phyloP scores from a whole-genome alignment of 2,113 vertebrate genomes.

The Prietella phreatophila region DNA sequence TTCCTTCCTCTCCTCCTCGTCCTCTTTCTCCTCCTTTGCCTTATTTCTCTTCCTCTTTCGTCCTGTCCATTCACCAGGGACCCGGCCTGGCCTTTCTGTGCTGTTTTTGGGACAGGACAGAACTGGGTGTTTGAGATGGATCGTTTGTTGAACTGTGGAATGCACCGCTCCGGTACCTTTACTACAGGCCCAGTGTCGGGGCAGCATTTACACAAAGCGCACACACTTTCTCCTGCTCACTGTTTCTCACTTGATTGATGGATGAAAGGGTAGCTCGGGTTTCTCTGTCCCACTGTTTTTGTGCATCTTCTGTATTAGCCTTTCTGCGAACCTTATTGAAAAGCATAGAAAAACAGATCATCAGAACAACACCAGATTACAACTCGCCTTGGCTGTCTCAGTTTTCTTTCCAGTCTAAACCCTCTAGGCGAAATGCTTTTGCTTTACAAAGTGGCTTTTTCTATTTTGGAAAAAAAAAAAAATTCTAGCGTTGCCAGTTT shows the following conservation, averaged over 20 bases:
- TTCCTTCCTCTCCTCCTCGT: conserved; percentile 34
- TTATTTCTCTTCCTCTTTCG: conserved; percentile 29
- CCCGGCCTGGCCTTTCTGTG: conserved; percentile 31
- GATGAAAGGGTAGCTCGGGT: not conserved
- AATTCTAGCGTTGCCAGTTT: not conserved
- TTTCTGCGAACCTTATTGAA: not conserved
- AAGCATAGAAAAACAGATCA: not conserved
- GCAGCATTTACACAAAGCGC: not conserved
- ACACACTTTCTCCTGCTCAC: not conserved
- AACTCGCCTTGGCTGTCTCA: not conserved
- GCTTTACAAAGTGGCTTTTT: not conserved
- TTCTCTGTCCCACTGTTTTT: not conserved
- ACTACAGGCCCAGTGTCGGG: not conserved
- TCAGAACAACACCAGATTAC: not conserved
- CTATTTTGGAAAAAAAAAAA: not conserved
- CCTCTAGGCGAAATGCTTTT: not conserved
- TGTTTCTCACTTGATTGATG: not conserved
- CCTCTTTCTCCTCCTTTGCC: conserved; percentile 23
- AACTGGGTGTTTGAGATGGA: conserved; percentile 47
- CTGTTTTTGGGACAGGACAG: conserved; percentile 47
- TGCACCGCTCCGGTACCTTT: conserved; percentile 38
- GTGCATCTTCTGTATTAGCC: not conserved
- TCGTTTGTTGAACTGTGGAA: conserved; percentile 48
- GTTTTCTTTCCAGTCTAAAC: not conserved
- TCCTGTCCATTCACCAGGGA: conserved; percentile 25